Evolutionary conservation across 2,113 vertebrate species (phyloP).

Genomic region (Seriola quinqueradiata): DNA sequence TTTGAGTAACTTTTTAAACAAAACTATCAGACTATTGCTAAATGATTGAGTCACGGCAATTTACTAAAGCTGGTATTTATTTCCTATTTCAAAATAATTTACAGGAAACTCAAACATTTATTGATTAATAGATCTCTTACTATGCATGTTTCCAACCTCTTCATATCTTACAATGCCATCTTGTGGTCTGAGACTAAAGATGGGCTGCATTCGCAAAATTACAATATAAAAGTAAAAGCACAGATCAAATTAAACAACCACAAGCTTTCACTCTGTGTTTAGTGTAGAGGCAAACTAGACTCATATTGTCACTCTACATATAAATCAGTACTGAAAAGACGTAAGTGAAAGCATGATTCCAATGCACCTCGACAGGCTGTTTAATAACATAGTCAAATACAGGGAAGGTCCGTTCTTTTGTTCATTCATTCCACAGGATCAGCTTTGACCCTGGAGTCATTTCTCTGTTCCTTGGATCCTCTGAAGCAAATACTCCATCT

Average conservation of each 20-base stretch:
- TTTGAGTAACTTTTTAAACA: no score
- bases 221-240: not conserved
- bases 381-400: not conserved
- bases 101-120: constrained; percentile 30
- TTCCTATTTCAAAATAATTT: constrained; percentile 16
- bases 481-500: constrained; percentile 95
- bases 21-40: no score
- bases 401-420: not conserved
- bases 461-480: constrained; percentile 88
- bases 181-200: constrained; percentile 56
- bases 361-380: not conserved
- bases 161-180: constrained; percentile 50
- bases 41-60: not conserved
- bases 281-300: not conserved
- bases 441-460: constrained; percentile 45
- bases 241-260: not conserved
- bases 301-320: not conserved
- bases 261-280: not conserved
- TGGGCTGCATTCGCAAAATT: not conserved
- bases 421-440: not conserved
- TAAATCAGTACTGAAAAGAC: not conserved
- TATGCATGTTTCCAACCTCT: not conserved
- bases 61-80: not conserved
- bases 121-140: not conserved
- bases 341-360: not conserved